A percentile compares a stretch with the other conserved stretches of the same genome.
phyloP scores from a whole-genome alignment of 2,888 invertebrate genomes.

The Blastobasis lacticolella region DNA sequence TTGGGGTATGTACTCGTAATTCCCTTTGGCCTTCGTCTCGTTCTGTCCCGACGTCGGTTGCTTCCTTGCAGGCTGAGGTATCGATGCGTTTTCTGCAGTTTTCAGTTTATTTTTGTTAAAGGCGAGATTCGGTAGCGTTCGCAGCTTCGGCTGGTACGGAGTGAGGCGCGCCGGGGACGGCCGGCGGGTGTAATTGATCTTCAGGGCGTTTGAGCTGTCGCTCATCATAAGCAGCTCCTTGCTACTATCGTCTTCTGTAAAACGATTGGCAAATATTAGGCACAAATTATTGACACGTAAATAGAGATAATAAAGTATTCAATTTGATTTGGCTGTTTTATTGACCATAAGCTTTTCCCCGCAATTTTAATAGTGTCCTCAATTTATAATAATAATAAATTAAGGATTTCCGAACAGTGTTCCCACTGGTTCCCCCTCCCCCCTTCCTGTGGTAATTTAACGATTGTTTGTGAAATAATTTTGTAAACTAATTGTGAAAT shows the following conservation, averaged over 20 bases:
- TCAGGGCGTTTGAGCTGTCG: slow-evolving; percentile 55
- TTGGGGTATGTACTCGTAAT: slow-evolving; percentile 6
- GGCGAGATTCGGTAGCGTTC: slow-evolving; percentile 8
- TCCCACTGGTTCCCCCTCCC: no score
- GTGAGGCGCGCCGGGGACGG: slow-evolving; percentile 48
- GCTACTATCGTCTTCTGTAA: slow-evolving; percentile 58
- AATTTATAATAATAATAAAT: no score
- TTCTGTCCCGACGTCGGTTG: neutral
- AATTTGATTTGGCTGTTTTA: no score
- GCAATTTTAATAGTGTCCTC: no score
- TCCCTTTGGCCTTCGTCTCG: neutral
- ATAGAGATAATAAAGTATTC: no score
- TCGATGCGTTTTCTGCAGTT: neutral
- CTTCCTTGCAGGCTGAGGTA: no score
- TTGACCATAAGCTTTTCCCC: no score
- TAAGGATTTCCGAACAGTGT: no score
- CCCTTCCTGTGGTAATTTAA: no score
- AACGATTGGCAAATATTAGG: neutral
- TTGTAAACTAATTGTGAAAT: no score
- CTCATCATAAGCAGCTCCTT: slow-evolving; percentile 77
- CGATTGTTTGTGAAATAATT: no score
- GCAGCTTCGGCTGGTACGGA: slow-evolving; percentile 36
- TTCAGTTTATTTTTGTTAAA: neutral
- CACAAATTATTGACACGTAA: no score
- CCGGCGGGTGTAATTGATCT: slow-evolving; percentile 51